A percentile compares a stretch with the other conserved stretches of the same genome.
phyloP scores from a whole-genome alignment of 1,140 invertebrate genomes.

The Aphis craccivora region DNA sequence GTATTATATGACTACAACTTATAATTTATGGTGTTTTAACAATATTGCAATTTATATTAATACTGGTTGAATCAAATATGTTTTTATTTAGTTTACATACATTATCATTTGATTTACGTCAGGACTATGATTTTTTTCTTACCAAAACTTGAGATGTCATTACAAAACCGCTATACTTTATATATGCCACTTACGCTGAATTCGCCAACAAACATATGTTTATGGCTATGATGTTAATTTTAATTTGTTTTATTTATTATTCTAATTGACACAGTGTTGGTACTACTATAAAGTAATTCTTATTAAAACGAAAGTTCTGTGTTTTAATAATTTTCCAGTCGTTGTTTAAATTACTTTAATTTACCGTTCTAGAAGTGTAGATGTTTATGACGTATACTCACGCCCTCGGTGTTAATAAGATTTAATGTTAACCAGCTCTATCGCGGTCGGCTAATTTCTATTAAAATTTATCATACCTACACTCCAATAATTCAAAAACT shows the following conservation, averaged over 20 bases:
- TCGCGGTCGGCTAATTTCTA: slow-evolving; percentile 11
- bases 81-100: not conserved
- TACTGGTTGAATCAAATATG: not conserved
- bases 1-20: too few species aligned
- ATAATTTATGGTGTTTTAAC: not conserved
- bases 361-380: slow-evolving; percentile 3
- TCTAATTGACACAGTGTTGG: not conserved
- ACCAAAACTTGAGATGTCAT: not conserved
- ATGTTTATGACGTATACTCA: not conserved
- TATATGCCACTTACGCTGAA: too few species aligned
- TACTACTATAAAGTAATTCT: not conserved
- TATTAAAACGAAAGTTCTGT: not conserved
- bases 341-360: slow-evolving; percentile 41
- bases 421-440: not conserved
- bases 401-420: not conserved
- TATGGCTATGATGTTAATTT: not conserved
- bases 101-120: not conserved
- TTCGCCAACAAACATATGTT: not conserved
- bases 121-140: not conserved
- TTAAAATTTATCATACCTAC: slow-evolving; percentile 26
- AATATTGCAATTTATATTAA: not conserved
- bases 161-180: too few species aligned
- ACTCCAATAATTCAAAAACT: not conserved
- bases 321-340: not conserved
- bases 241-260: slow-evolving; percentile 28